A percentile compares a stretch with the other conserved stretches of the same genome.
Evolutionary conservation across 2,888 invertebrate species (phyloP).

Genomic region (Xylota sylvarum): DNA sequence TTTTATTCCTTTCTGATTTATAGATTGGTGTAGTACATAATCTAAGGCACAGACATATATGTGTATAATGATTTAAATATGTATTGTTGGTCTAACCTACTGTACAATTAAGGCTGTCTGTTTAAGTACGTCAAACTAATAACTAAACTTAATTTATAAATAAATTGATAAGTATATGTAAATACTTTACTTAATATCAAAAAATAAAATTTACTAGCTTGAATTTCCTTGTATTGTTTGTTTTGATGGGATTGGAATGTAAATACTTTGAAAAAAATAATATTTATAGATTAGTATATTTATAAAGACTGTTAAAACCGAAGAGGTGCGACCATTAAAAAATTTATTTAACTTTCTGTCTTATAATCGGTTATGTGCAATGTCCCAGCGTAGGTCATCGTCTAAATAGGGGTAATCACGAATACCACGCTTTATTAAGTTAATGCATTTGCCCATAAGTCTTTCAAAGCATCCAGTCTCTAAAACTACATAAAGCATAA

Average conservation of each 20-base stretch:
- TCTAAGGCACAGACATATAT: too few species aligned
- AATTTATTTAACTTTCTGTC: background rate
- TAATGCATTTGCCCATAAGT: slow-evolving; percentile 83
- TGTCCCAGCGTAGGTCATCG: slow-evolving; percentile 83
- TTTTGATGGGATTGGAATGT: slow-evolving; percentile 10
- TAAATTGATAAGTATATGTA: too few species aligned
- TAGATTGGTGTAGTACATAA: too few species aligned
- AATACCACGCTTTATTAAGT: slow-evolving; percentile 83
- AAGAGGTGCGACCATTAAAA: background rate
- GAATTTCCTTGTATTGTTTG: slow-evolving; percentile 14
- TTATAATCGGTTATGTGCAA: slow-evolving; percentile 79
- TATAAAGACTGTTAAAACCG: background rate
- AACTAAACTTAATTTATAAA: too few species aligned
- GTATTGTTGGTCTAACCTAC: too few species aligned
- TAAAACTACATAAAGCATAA: slow-evolving; percentile 80
- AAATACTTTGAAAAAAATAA: background rate
- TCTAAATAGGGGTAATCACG: slow-evolving; percentile 84
- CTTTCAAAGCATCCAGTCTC: slow-evolving; percentile 84
- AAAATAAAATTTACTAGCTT: background rate
- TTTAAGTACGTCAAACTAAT: too few species aligned
- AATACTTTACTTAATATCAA: background rate
- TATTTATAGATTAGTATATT: background rate
- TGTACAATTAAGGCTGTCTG: background rate
- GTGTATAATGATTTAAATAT: background rate
- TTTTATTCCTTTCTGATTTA: too few species aligned